phyloP scores from a whole-genome alignment of 1,140 invertebrate genomes.

The Archegozetes longisetosus region DNA sequence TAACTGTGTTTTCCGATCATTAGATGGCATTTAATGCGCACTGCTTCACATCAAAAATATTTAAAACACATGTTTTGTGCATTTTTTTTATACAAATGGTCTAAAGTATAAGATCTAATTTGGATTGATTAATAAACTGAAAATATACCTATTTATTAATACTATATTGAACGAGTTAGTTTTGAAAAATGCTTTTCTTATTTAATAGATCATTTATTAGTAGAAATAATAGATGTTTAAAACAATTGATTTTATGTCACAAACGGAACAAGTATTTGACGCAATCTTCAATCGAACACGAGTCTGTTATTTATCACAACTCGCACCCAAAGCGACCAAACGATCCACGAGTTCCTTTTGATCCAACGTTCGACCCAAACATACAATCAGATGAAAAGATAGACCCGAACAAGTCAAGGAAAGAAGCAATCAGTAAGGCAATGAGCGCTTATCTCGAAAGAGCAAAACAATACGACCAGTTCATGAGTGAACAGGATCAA shows the following conservation, averaged over 20 bases:
- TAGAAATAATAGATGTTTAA: too few species aligned
- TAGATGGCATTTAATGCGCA: too few species aligned
- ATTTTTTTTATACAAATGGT: too few species aligned
- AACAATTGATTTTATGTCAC: background rate
- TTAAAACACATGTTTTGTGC: too few species aligned
- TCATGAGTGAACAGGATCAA: constrained; percentile 59
- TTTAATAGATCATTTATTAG: too few species aligned
- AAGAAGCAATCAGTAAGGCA: constrained; percentile 34
- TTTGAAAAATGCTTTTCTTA: too few species aligned
- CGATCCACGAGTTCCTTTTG: constrained; percentile 6
- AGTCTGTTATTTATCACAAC: background rate
- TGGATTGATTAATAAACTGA: too few species aligned
- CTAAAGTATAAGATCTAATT: too few species aligned
- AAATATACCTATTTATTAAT: too few species aligned
- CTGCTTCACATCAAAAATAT: too few species aligned
- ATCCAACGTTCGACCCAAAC: background rate
- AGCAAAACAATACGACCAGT: constrained; percentile 58
- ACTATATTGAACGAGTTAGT: too few species aligned
- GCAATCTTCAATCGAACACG: background rate
- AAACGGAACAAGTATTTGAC: background rate
- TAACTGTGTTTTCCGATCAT: too few species aligned
- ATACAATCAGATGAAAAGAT: background rate
- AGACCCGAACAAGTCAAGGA: background rate
- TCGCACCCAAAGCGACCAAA: constrained; percentile 6
- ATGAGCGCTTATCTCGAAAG: constrained; percentile 73